phyloP scores from a whole-genome alignment of 2,113 vertebrate genomes.

The Anhinga rufa region DNA sequence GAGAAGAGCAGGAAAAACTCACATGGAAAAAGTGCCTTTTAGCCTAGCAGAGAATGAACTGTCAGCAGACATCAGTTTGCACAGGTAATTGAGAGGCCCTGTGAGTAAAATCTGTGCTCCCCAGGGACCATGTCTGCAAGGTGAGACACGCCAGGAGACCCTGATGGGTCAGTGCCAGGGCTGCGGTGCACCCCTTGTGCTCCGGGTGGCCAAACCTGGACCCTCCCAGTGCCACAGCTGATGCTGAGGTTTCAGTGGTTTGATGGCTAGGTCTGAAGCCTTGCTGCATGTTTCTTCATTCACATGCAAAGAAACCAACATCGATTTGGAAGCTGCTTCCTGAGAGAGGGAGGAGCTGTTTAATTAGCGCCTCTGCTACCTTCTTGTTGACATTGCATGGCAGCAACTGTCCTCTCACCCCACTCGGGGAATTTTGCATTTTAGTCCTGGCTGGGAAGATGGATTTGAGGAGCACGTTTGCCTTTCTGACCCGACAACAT shows the following conservation, averaged over 20 bases:
- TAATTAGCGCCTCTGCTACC: neutral
- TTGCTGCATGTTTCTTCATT: neutral
- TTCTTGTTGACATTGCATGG: neutral
- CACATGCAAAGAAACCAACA: neutral
- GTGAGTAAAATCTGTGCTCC: neutral
- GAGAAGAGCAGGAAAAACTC: neutral
- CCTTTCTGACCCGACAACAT: neutral
- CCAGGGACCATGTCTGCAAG: neutral
- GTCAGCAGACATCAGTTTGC: neutral
- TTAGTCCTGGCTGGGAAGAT: neutral
- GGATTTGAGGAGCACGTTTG: neutral
- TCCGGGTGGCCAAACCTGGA: neutral
- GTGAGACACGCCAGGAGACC: neutral
- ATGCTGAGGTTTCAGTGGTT: neutral
- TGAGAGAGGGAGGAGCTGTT: neutral
- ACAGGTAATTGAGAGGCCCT: neutral
- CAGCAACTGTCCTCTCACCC: neutral
- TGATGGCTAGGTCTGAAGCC: neutral
- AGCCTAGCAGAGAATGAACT: neutral
- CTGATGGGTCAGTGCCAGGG: accelerated
- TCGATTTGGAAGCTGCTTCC: neutral
- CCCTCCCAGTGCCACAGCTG: neutral
- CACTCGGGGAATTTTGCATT: neutral
- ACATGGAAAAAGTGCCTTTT: neutral
- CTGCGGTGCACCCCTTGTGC: accelerated